These are phyloP conservation scores for Cassiopea andromeda DNA, from an alignment of 30 jellyfish, hydroid and myxozoan genomes.

Conservation along the genomic window DNA sequence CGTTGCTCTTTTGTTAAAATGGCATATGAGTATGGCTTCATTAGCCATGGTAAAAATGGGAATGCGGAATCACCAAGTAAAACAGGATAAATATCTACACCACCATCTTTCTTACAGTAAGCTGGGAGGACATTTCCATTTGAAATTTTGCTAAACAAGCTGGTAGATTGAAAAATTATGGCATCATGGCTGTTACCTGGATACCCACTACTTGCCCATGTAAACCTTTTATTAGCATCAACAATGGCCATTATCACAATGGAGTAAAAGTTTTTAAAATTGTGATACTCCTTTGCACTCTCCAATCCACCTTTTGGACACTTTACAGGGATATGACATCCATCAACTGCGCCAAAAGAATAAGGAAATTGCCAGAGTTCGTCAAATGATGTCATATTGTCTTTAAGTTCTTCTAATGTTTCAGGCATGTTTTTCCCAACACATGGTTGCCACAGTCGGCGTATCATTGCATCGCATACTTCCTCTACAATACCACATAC, in stretches of 20 bases:
- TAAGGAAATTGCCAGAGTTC: constrained; percentile 66
- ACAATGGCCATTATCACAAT: constrained; percentile 59
- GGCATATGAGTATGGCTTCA: constrained; percentile 67
- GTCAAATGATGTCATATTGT: constrained; percentile 29
- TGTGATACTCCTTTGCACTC: constrained; percentile 65
- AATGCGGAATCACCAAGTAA: constrained; percentile 67
- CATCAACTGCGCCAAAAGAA: constrained; percentile 56
- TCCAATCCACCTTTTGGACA: constrained; percentile 64
- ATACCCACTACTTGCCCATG: constrained; percentile 74
- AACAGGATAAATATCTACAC: constrained; percentile 14
- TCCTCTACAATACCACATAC: constrained; percentile 46
- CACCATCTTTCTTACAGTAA: constrained; percentile 8
- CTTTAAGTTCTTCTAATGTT: constrained; percentile 23
- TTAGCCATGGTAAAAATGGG: constrained; percentile 41
- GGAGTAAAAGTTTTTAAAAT: constrained; percentile 56
- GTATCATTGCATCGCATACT: constrained; percentile 23
- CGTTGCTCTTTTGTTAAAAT: constrained; percentile 43
- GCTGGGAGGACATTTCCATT: constrained; percentile 45
- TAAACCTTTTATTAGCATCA: constrained; percentile 57
- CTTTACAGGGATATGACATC: constrained; percentile 62
- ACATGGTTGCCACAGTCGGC: constrained; percentile 26
- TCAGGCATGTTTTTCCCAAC: constrained; percentile 48
- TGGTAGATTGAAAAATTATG: constrained; percentile 60
- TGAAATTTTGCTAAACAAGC: constrained; percentile 7
- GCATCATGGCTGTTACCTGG: constrained; percentile 74